Percentiles rank a stretch among this genome's conserved stretches.
Conservation (phyloP, 37 sponge, comb jelly and placozoan genomes). For the Cladorhizidae sp. region DNA sequence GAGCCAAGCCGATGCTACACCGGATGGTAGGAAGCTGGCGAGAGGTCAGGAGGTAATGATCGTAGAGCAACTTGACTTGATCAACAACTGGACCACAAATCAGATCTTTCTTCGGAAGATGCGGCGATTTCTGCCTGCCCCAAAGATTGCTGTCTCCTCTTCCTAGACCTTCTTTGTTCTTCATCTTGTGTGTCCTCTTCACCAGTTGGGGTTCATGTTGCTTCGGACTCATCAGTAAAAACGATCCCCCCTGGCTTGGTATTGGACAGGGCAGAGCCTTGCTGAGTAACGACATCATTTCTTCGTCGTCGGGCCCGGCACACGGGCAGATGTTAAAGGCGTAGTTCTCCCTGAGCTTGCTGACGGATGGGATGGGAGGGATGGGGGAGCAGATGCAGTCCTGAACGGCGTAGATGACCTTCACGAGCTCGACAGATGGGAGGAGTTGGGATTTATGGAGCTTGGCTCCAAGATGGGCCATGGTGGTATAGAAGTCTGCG, state of each 20-base stretch:
- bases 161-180: not conserved
- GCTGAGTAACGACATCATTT: not conserved
- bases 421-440: conserved; percentile 33
- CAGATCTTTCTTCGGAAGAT: not conserved
- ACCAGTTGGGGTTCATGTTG: not conserved
- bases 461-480: conserved; percentile 27
- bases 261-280: conserved; percentile 35
- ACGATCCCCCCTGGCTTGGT: conserved; percentile 62
- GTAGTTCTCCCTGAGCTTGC: conserved; percentile 70
- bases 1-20: conserved; percentile 11
- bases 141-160: not conserved
- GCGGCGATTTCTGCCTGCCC: too few species aligned
- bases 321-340: conserved; percentile 68
- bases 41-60: conserved; percentile 18
- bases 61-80: conserved; percentile 17
- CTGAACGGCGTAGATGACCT: conserved; percentile 55
- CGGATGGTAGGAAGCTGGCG: conserved; percentile 4
- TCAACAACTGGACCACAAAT: not conserved
- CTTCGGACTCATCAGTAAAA: not conserved
- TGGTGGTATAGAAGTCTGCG: conserved; percentile 45
- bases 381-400: conserved; percentile 15
- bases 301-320: conserved; percentile 4
- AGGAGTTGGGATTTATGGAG: conserved; percentile 31
- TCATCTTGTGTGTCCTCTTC: not conserved
- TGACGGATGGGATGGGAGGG: conserved; percentile 34